phyloP scores from a whole-genome alignment of 2,888 invertebrate genomes.

The Drosophila macrospina region DNA sequence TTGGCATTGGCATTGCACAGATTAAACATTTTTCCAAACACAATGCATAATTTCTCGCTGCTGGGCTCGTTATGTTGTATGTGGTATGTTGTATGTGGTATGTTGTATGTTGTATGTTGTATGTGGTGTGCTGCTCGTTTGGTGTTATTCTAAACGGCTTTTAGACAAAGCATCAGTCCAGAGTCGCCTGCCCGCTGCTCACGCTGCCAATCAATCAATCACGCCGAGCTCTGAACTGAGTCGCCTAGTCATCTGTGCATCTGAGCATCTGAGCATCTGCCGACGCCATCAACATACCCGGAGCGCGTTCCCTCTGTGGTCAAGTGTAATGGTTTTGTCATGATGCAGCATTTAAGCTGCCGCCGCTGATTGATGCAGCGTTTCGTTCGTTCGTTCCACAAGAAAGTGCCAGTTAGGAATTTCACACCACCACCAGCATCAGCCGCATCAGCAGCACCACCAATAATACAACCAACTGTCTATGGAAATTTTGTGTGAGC shows the following conservation, averaged over 20 bases:
- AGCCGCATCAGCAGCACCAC: conserved; percentile 18
- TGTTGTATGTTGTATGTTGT: conserved; percentile 34
- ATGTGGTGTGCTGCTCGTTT: conserved; percentile 34
- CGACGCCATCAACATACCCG: conserved; percentile 58
- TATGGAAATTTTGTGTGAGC: conserved; percentile 67
- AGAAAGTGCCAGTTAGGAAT: conserved; percentile 74
- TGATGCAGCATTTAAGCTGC: conserved; percentile 84
- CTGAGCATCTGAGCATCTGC: conserved; percentile 81
- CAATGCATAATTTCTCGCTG: conserved; percentile 77
- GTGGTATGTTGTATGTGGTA: conserved; percentile 32
- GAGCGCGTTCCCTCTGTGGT: conserved; percentile 47
- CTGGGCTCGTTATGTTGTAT: conserved; percentile 64
- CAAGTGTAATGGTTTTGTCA: conserved; percentile 84
- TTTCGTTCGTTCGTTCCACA: conserved; percentile 61
- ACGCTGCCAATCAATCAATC: conserved; percentile 84
- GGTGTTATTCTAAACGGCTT: conserved; percentile 81
- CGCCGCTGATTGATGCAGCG: conserved; percentile 73
- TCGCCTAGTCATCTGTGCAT: conserved; percentile 75
- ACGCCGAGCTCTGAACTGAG: conserved; percentile 54
- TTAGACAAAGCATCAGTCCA: conserved; percentile 72
- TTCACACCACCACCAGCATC: conserved; percentile 65
- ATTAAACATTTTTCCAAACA: conserved; percentile 72
- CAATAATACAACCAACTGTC: conserved; percentile 20
- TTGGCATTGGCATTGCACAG: conserved; percentile 60
- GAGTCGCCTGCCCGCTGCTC: conserved; percentile 59